Conservation (phyloP, 2,888 invertebrate genomes). For the Auanema freiburgensis region DNA sequence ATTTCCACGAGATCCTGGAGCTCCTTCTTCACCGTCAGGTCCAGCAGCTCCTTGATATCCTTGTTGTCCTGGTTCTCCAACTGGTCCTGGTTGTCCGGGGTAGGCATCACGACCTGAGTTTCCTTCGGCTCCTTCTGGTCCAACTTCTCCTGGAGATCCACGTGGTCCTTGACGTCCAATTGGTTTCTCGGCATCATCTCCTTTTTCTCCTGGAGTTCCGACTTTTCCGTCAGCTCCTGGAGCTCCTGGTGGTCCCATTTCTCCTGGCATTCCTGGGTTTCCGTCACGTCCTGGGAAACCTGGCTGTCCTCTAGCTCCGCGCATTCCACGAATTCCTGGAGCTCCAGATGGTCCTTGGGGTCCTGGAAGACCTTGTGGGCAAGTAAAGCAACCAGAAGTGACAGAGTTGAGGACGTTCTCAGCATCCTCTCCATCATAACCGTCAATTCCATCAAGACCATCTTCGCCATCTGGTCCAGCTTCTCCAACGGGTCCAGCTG, state of each 20-base stretch:
- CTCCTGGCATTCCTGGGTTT: slow-evolving; percentile 49
- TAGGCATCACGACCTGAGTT: slow-evolving; percentile 40
- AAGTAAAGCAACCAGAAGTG: slow-evolving; percentile 55
- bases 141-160: slow-evolving; percentile 50
- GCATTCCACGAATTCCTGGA: slow-evolving; percentile 57
- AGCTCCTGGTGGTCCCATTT: slow-evolving; percentile 45
- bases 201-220: slow-evolving; percentile 52
- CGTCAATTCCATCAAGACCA: slow-evolving; percentile 51
- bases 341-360: slow-evolving; percentile 46
- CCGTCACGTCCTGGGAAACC: slow-evolving; percentile 54
- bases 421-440: slow-evolving; percentile 52
- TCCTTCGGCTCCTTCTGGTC: slow-evolving; percentile 43
- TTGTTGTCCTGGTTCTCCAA: slow-evolving; percentile 50
- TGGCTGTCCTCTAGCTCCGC: slow-evolving; percentile 50
- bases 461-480: slow-evolving; percentile 41
- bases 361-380: slow-evolving; percentile 51
- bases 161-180: slow-evolving; percentile 52
- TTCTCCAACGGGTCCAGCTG: slow-evolving; percentile 44
- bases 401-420: slow-evolving; percentile 54
- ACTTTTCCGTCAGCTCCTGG: slow-evolving; percentile 52
- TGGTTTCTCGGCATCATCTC: slow-evolving; percentile 58
- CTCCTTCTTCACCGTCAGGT: slow-evolving; percentile 45
- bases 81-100: slow-evolving; percentile 42
- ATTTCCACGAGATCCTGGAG: slow-evolving; percentile 33
- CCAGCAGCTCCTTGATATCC: slow-evolving; percentile 51